Evolutionary conservation across 2,888 invertebrate genomes (phyloP).

Genomic region (Charanyca ferruginea): DNA sequence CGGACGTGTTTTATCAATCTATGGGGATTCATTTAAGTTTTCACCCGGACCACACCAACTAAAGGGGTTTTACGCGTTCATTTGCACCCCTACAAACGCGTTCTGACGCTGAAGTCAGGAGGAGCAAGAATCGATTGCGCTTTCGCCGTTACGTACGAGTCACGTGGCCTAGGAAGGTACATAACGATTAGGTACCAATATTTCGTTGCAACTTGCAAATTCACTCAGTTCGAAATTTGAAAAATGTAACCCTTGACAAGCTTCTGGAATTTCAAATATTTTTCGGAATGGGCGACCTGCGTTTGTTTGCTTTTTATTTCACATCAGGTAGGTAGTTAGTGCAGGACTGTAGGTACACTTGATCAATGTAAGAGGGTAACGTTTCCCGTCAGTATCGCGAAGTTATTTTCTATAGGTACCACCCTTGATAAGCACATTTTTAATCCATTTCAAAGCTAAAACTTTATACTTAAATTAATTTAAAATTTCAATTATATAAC

Average conservation of each 20-base stretch:
- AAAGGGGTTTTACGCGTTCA: constrained; percentile 8
- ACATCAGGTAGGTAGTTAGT: neutral
- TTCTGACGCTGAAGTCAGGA: neutral
- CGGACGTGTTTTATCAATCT: neutral
- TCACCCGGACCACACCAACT: neutral
- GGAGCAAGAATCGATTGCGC: neutral
- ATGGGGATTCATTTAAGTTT: neutral
- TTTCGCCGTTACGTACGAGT: neutral
- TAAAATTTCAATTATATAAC: constrained; percentile 42
- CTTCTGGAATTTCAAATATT: constrained; percentile 1
- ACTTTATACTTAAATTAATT: constrained; percentile 45
- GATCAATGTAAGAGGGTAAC: neutral
- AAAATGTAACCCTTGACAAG: neutral
- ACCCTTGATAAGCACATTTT: neutral
- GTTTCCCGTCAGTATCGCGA: neutral
- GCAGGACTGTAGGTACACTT: neutral
- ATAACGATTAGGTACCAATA: too few species aligned
- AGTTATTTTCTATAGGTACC: constrained; percentile 6
- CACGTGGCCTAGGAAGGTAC: too few species aligned
- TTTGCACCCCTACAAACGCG: constrained; percentile 11
- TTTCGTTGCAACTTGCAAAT: neutral
- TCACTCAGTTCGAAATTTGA: neutral
- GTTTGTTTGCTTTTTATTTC: neutral
- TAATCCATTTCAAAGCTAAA: neutral
- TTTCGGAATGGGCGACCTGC: neutral